Evolutionary conservation across 2,113 vertebrate species (phyloP), one percentile per base, ranked within the genome.

Genomic region (Gobius niger): DNA sequence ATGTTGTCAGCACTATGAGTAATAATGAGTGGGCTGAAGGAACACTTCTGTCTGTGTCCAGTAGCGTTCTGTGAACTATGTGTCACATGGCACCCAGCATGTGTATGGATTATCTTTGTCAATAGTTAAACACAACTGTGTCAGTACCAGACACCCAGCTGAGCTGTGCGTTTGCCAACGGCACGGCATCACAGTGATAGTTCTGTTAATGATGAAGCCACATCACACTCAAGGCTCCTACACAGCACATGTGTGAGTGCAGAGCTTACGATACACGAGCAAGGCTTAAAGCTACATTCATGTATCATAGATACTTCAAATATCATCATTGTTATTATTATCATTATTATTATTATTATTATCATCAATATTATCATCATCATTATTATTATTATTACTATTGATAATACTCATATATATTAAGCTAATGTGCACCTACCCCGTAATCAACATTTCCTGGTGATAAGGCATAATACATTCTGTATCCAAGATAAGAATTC

Each of bases 71-170:
- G 63, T 15, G 44, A 40, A 4, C 51, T 46, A 53, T 44, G 10
- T 63, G 73, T 81, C 65, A 76, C 77, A 68, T 81, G 73, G 63
- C 70, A 65, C 7, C 6, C 47, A 70, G 59, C 63, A 61, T 57
- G 13, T 40, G 19, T 40, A 57, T 76, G 42, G 53, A 67, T 69
- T 19, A 79, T 79, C 81, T 84, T 77, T 84, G 62, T 73, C 79
- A 72, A 71, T 82, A 82, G 11, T 11, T 14, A 64, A 44, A 6
- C 14, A 54, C 52, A 65, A 50, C 61, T 70, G 19, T 67, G 54
- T 9, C 53, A 51, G 56, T 15, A 15, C 56, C 40, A 40, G 57
- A 42, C 57, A 44, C 8, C 24, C 56, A 59, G 13, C 13, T 14
- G 15, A 9, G 40, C 57, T 44, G 14, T 60, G 57, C 40, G 57